phyloP scores from a whole-genome alignment of 1,140 invertebrate genomes.

The Helicoverpa armigera region DNA sequence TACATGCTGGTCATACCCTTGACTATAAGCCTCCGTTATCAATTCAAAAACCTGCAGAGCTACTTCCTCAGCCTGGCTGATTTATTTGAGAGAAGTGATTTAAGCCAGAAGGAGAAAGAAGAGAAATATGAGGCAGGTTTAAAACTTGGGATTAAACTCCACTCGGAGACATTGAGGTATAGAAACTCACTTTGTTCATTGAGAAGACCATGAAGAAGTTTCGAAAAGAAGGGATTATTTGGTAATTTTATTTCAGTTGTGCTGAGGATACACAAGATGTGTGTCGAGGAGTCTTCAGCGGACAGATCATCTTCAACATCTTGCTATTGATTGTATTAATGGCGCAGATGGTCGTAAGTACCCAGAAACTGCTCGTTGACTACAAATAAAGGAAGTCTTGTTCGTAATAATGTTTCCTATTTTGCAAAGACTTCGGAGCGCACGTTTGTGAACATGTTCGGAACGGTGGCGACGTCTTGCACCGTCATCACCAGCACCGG shows the following conservation, averaged over 20 bases:
- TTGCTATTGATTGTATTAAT: conserved; percentile 63
- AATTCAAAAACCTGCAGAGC: conserved; percentile 67
- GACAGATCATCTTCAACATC: conserved; percentile 66
- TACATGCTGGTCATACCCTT: conserved; percentile 62
- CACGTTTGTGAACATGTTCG: conserved; percentile 51
- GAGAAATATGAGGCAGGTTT: conserved; percentile 61
- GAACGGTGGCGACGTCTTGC: conserved; percentile 36
- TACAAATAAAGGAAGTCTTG: background rate
- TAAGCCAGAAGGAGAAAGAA: conserved; percentile 63
- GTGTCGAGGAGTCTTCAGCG: conserved; percentile 63
- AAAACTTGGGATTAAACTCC: conserved; percentile 68
- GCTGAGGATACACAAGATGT: conserved; percentile 56
- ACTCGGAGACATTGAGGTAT: conserved; percentile 64
- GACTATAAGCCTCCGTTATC: conserved; percentile 62
- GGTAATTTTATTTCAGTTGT: conserved; percentile 61
- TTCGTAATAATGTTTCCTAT: background rate
- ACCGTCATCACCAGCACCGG: conserved; percentile 59
- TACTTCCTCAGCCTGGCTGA: conserved; percentile 66
- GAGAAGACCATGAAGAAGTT: too few species aligned
- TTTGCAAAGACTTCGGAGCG: conserved; percentile 54
- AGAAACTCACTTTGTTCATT: background rate
- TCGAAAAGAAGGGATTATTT: background rate
- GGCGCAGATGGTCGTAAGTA: conserved; percentile 73
- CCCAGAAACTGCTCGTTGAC: too few species aligned
- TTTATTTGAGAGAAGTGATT: conserved; percentile 59